Evolutionary conservation across 2,113 vertebrate species (phyloP).

Genomic region (Jaculus jaculus): DNA sequence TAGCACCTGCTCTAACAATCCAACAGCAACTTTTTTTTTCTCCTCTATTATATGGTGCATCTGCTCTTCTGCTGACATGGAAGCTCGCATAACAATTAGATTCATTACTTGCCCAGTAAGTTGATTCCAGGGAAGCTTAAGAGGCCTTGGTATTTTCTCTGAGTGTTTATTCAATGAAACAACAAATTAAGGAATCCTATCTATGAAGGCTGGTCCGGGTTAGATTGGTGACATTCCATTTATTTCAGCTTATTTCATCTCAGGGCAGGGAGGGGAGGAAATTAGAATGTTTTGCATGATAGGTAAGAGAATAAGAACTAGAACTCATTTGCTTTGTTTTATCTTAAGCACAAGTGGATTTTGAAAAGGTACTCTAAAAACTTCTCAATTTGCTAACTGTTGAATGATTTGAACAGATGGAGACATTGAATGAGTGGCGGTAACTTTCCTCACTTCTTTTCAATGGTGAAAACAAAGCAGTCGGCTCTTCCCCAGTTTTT

Average conservation of each 20-base stretch:
- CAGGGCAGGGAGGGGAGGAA: constrained; percentile 19
- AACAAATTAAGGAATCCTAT: constrained; percentile 66
- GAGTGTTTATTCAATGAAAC: constrained; percentile 59
- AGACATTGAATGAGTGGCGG: not conserved
- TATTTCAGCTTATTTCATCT: constrained; percentile 5
- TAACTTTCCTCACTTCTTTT: not conserved
- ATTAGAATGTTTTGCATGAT: not conserved
- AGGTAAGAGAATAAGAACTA: not conserved
- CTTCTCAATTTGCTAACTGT: not conserved
- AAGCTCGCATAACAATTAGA: constrained; percentile 83
- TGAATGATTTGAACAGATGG: constrained; percentile 31
- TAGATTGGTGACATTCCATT: constrained; percentile 30
- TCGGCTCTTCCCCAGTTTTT: not conserved
- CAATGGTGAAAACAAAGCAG: constrained; percentile 24
- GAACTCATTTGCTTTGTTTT: not conserved
- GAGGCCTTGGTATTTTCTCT: constrained; percentile 65
- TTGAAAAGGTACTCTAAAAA: not conserved
- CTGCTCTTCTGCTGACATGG: constrained; percentile 87
- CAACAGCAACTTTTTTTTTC: constrained; percentile 74
- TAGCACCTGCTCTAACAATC: constrained; percentile 85
- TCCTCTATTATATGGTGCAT: constrained; percentile 79
- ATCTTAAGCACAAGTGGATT: constrained; percentile 9
- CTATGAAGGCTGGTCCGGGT: constrained; percentile 2
- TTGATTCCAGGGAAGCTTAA: constrained; percentile 76
- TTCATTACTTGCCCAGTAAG: constrained; percentile 79